phyloP scores from a whole-genome alignment of 2,888 invertebrate species.

The Drosophila quinaria region DNA sequence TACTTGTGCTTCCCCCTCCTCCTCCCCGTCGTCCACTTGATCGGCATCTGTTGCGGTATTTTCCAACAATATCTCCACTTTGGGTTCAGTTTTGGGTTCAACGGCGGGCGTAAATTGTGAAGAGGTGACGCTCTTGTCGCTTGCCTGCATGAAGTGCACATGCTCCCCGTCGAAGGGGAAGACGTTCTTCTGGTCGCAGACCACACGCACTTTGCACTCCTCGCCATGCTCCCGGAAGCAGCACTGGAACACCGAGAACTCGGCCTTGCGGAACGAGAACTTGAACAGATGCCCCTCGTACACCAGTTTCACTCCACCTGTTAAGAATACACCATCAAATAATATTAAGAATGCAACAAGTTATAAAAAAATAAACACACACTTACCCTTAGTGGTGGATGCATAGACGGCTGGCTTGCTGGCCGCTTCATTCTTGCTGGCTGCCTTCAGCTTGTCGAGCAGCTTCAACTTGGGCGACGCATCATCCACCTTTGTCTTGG shows the following conservation, averaged over 20 bases:
- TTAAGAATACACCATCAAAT: slow-evolving; percentile 47
- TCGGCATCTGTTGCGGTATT: slow-evolving; percentile 11
- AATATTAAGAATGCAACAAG: slow-evolving; percentile 47
- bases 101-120: slow-evolving; percentile 76
- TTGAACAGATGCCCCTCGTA: slow-evolving; percentile 84
- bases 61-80: slow-evolving; percentile 39
- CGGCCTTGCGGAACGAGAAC: slow-evolving; percentile 83
- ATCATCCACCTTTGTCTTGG: slow-evolving; percentile 62
- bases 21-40: slow-evolving; percentile 41
- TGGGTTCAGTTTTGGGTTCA: slow-evolving; percentile 19
- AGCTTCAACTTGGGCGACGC: slow-evolving; percentile 64
- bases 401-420: slow-evolving; percentile 80
- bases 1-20: slow-evolving; percentile 39
- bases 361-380: not conserved
- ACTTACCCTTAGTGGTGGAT: slow-evolving; percentile 83
- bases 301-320: slow-evolving; percentile 84
- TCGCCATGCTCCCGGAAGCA: slow-evolving; percentile 83
- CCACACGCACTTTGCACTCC: slow-evolving; percentile 83
- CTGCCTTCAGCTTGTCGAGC: slow-evolving; percentile 71
- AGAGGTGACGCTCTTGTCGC: slow-evolving; percentile 83
- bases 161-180: slow-evolving; percentile 83
- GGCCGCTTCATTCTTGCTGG: slow-evolving; percentile 58
- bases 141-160: slow-evolving; percentile 83
- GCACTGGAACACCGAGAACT: slow-evolving; percentile 84
- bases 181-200: slow-evolving; percentile 82